A percentile compares a stretch with the other conserved stretches of the same genome.
Evolutionary conservation across 2,797 vertebrate species (phyloP).

Genomic region (Myotis vivesi): DNA sequence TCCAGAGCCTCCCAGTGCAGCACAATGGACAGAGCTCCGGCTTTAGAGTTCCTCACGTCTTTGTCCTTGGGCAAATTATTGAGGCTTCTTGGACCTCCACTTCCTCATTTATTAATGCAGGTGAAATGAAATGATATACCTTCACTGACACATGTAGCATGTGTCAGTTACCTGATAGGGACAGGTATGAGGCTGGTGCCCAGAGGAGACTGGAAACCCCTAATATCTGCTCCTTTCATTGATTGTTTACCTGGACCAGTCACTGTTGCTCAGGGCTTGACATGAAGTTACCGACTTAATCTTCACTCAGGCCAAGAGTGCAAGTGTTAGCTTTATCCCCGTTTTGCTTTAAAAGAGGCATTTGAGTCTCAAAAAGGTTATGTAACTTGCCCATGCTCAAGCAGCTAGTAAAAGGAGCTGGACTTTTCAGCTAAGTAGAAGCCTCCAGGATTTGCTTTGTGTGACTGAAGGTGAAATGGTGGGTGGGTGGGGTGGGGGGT

Average conservation of each 20-base stretch:
- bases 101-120: not conserved
- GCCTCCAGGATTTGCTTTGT: not conserved
- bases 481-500: no score
- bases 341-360: not conserved
- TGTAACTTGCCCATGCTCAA: fast-evolving
- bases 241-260: not conserved
- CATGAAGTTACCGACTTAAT: not conserved
- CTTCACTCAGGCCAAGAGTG: not conserved
- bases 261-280: not conserved
- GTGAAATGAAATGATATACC: no score
- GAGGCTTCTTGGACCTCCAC: not conserved
- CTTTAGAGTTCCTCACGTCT: not conserved
- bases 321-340: not conserved
- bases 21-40: not conserved
- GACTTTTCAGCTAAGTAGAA: not conserved
- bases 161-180: not conserved
- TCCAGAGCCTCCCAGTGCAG: not conserved
- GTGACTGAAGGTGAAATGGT: not conserved
- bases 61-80: not conserved
- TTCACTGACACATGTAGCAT: no score
- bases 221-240: not conserved
- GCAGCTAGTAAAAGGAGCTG: not conserved
- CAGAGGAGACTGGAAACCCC: fast-evolving
- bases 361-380: not conserved
- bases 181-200: not conserved